Evolutionary conservation across 2,797 vertebrate species (phyloP).

Genomic region (Clarias laeviceps): DNA sequence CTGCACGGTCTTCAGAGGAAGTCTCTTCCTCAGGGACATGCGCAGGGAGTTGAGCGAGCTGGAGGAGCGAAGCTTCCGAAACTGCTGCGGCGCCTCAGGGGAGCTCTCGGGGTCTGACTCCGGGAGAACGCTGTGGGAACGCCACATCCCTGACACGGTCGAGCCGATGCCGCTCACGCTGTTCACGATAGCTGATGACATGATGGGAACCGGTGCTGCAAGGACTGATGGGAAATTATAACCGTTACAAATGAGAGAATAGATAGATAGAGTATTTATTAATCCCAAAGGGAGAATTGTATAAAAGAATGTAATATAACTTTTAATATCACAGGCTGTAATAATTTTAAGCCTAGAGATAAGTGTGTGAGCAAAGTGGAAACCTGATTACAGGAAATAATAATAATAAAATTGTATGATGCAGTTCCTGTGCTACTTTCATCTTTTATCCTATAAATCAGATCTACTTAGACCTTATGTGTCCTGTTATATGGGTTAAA

Average conservation of each 20-base stretch:
- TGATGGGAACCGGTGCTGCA: conserved; percentile 2
- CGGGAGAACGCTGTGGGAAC: conserved; percentile 78
- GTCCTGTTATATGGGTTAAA: neutral
- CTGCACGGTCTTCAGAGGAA: conserved; percentile 81
- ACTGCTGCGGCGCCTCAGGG: conserved; percentile 69
- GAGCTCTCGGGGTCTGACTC: conserved; percentile 76
- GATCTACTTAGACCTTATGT: neutral
- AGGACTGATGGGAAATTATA: no score
- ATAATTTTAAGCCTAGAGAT: no score
- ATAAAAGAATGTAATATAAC: no score
- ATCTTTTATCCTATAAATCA: neutral
- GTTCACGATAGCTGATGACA: conserved; percentile 74
- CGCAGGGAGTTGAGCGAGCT: conserved; percentile 80
- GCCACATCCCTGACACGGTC: conserved; percentile 73
- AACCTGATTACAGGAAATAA: neutral
- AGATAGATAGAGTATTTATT: no score
- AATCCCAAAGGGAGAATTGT: no score
- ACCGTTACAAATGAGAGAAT: no score
- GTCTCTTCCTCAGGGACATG: conserved; percentile 83
- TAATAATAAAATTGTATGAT: neutral
- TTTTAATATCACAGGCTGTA: no score
- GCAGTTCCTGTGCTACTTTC: neutral
- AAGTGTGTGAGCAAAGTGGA: no score
- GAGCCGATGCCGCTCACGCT: conserved; percentile 61
- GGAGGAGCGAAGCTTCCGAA: conserved; percentile 74